Conservation (phyloP, 2,113 vertebrate genomes). For the Marcusenius ussheri region DNA sequence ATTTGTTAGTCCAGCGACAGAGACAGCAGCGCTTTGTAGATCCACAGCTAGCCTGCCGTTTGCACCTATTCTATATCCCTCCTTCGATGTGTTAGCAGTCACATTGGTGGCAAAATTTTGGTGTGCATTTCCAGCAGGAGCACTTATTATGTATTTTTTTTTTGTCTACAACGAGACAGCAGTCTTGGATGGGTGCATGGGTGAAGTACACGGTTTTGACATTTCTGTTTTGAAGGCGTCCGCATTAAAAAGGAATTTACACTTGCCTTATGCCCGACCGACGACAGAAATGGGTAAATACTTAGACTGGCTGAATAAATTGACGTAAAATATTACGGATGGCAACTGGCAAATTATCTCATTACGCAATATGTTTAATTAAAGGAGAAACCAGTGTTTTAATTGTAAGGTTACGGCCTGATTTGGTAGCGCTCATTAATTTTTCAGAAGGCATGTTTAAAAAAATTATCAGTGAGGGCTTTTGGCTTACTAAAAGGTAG, state of each 20-base stretch:
- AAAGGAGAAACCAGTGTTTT: neutral
- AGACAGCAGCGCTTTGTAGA: neutral
- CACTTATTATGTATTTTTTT: neutral
- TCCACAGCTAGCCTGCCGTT: neutral
- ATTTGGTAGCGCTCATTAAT: neutral
- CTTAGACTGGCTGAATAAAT: neutral
- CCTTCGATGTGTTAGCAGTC: neutral
- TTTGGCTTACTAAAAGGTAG: neutral
- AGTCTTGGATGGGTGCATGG: neutral
- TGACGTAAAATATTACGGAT: neutral
- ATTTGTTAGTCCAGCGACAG: neutral
- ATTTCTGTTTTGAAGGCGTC: neutral
- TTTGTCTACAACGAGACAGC: neutral
- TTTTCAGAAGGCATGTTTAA: neutral
- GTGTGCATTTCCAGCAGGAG: neutral
- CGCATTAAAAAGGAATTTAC: neutral
- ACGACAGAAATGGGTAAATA: neutral
- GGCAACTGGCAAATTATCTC: neutral
- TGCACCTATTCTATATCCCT: neutral
- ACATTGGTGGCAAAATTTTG: neutral
- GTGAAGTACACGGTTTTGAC: neutral
- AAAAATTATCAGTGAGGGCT: neutral
- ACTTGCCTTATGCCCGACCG: neutral
- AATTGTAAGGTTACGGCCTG: neutral
- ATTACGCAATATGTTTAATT: neutral